Evolutionary conservation across 2,113 vertebrate species (phyloP), one percentile per base, ranked within the genome.

Genomic region (Malurus cyaneus): DNA sequence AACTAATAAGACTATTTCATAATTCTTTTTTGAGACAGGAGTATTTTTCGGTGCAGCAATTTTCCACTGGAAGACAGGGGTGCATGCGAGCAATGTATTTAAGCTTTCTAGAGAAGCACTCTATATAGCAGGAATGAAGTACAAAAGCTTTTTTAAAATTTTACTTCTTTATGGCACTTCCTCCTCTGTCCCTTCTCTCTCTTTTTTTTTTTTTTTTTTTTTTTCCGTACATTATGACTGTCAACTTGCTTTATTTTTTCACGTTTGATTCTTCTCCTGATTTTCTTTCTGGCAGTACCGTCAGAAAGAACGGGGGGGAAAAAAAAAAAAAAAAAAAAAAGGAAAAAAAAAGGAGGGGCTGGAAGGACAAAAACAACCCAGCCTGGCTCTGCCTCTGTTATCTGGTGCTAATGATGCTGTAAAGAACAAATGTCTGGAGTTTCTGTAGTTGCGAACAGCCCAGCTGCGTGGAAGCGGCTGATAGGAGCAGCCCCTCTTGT

Each of bases 351-450:
- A 1, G 4, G 16, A 6, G 34, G 31, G 26, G 50, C 3, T 5
- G 19, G 12, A 34, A 42, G 13, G 4, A 18, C 7, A 12, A 52
- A 28, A 28, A 2, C 53, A 82, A 17, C 28, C 29, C 70, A 71
- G 8, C 14, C 28, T 21, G 9, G 2, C 59, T 62, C 49, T 59
- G 29, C 24, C 76, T 14, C 61, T 77, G 34, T 92, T 97, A 85
- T 56, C 87, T 86, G 71, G 74, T 64, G 89, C 28, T 95, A 59
- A 80, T 74, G 88, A 66, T 64, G 47, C 60, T 71, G 52, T 80
- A 71, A 93, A 88, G 52, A 83, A 36, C 52, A 42, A 86, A 94
- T 80, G 71, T 47, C 23, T 67, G 2, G 50, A 73, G 91, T 80
- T 91, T 36, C 66, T 66, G 62, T 19, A 71, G 2, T 1, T 31